Conservation (phyloP, 2,888 invertebrate genomes). For the Chaetogeoica ovagalla region DNA sequence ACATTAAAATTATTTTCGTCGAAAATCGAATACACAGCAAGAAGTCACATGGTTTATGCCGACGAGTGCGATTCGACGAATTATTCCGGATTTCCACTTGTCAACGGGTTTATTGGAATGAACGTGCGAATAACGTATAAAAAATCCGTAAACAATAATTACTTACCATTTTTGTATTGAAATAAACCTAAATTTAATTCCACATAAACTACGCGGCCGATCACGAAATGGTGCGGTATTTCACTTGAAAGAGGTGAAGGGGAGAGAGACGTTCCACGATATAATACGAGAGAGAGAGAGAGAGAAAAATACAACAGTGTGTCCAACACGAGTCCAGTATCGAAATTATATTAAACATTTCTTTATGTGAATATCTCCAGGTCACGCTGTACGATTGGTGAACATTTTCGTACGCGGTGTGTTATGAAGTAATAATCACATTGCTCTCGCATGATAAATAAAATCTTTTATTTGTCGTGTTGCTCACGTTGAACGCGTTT, state of each 20-base stretch:
- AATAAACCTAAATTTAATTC: not conserved
- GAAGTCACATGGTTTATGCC: constrained; percentile 29
- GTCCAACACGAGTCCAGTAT: not conserved
- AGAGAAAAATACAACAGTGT: constrained; percentile 20
- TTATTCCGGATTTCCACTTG: rapidly evolving
- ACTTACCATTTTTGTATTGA: constrained; percentile 34
- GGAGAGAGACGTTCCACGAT: constrained; percentile 6
- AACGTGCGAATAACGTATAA: not conserved
- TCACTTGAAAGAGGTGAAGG: not conserved
- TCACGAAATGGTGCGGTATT: constrained; percentile 9
- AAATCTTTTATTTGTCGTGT: no score
- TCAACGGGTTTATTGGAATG: not conserved
- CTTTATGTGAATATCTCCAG: no score
- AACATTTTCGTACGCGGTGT: no score
- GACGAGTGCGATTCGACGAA: not conserved
- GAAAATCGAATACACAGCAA: not conserved
- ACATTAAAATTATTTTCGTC: not conserved
- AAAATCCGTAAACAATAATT: not conserved
- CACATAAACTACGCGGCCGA: not conserved
- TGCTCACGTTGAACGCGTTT: no score
- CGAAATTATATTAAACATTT: not conserved
- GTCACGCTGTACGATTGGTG: not conserved
- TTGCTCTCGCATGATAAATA: no score
- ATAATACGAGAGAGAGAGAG: not conserved
- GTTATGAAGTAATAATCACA: no score